phyloP scores from a whole-genome alignment of 2,113 vertebrate species.

The Rhipidura dahli region DNA sequence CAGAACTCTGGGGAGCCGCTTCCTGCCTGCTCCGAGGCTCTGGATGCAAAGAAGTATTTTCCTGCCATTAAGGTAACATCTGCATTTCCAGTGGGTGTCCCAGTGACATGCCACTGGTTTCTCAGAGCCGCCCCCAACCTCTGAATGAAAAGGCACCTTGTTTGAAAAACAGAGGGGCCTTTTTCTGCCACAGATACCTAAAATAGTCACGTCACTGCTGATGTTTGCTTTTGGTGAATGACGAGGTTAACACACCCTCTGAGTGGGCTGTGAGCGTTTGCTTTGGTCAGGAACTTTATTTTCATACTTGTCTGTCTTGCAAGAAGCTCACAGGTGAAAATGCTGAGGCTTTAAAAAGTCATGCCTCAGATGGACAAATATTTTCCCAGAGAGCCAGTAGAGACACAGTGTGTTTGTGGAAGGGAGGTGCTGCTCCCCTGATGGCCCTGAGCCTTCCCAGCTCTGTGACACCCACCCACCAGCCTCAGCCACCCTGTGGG shows the following conservation, averaged over 20 bases:
- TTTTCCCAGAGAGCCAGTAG: neutral
- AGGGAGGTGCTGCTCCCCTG: neutral
- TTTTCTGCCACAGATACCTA: constrained; percentile 10
- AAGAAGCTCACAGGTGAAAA: neutral
- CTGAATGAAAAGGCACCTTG: constrained; percentile 50
- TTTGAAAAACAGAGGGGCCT: constrained; percentile 10
- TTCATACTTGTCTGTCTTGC: neutral
- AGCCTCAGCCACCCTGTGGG: rapidly evolving
- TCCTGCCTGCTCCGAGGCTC: neutral
- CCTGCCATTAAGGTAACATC: neutral
- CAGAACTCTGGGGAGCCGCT: neutral
- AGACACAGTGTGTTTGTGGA: neutral
- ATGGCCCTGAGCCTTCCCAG: neutral
- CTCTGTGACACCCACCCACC: rapidly evolving
- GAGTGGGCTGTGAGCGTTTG: neutral
- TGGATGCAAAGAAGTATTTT: neutral
- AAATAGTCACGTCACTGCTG: neutral
- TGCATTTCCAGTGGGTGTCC: neutral
- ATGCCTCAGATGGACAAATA: neutral
- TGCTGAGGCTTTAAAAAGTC: neutral
- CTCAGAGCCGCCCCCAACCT: neutral
- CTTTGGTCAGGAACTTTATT: constrained; percentile 18
- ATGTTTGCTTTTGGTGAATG: neutral
- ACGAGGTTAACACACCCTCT: neutral
- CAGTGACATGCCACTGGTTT: neutral